These are phyloP conservation scores for Phylloscopus whistleri DNA, from an alignment of 2,113 vertebrate genomes.

Conservation along the genomic window DNA sequence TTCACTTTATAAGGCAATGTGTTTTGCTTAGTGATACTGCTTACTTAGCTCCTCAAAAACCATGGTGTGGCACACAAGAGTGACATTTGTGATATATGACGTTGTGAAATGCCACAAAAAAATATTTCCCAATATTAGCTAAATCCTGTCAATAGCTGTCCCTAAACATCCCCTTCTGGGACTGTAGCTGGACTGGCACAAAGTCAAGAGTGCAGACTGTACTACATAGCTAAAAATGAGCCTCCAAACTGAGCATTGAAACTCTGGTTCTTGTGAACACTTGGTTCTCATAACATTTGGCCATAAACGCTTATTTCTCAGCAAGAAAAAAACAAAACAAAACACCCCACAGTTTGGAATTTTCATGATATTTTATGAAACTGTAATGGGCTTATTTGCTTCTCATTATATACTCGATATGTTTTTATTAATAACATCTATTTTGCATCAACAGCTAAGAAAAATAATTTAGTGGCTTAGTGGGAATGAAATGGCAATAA, in stretches of 20 bases:
- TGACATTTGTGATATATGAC: background rate
- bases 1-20: background rate
- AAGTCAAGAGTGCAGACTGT: background rate
- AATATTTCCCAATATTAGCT: background rate
- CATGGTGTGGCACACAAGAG: background rate
- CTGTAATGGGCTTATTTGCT: slow-evolving; percentile 55
- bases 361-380: slow-evolving; percentile 47
- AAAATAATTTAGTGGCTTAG: slow-evolving; percentile 69
- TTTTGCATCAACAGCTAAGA: slow-evolving; percentile 46
- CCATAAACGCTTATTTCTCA: slow-evolving; percentile 45
- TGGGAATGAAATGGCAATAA: slow-evolving; percentile 67
- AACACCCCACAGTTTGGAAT: slow-evolving; percentile 20
- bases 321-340: slow-evolving; percentile 23
- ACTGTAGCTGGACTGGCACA: background rate
- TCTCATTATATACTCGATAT: slow-evolving; percentile 52
- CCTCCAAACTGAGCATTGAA: background rate
- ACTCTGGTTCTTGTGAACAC: slow-evolving; percentile 19
- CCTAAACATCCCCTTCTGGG: slow-evolving; percentile 13
- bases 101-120: slow-evolving; percentile 1
- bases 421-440: slow-evolving; percentile 61
- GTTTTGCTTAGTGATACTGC: background rate
- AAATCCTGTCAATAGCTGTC: background rate
- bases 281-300: slow-evolving; percentile 21
- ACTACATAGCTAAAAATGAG: slow-evolving; percentile 8
- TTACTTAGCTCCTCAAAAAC: background rate